Percentiles rank a stretch among this genome's conserved stretches.
These are phyloP conservation scores for Drosophila rufa DNA, from an alignment of 1,140 invertebrate species.

Conservation along the genomic window DNA sequence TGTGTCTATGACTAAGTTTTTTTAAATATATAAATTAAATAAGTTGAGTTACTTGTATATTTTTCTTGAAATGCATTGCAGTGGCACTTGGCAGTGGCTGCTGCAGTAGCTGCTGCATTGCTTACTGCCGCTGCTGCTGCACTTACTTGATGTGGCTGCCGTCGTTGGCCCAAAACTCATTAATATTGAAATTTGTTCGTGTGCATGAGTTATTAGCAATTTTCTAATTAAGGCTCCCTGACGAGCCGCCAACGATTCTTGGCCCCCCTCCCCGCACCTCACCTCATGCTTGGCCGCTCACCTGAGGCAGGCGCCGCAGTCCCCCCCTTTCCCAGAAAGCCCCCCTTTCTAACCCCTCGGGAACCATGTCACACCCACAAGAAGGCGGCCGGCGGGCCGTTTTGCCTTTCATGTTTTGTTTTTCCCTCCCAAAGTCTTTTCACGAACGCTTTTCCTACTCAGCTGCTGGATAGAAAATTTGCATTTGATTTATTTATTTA, in stretches of 20 bases:
- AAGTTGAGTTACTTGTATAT: too few relatives aligned
- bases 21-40: neutral
- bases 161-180: conserved; percentile 73
- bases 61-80: conserved; percentile 5
- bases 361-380: conserved; percentile 69
- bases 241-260: conserved; percentile 54
- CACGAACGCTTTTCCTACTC: conserved; percentile 7
- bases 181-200: conserved; percentile 84
- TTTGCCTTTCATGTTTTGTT: conserved; percentile 48
- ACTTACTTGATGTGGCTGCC: conserved; percentile 29
- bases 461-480: conserved; percentile 18
- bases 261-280: neutral
- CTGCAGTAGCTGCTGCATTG: conserved; percentile 3
- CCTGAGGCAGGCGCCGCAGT: conserved; percentile 54
- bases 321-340: too few relatives aligned
- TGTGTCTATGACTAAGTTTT: neutral
- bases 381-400: conserved; percentile 20
- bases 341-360: neutral
- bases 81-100: neutral
- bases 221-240: conserved; percentile 79
- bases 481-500: conserved; percentile 81
- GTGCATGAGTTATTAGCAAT: conserved; percentile 84
- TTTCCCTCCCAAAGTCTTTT: conserved; percentile 5
- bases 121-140: conserved; percentile 15
- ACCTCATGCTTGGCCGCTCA: conserved; percentile 72